Evolutionary conservation across 2,888 invertebrate species (phyloP), one percentile per base, ranked within the genome.

Genomic region (Drosophila paranaensis): DNA sequence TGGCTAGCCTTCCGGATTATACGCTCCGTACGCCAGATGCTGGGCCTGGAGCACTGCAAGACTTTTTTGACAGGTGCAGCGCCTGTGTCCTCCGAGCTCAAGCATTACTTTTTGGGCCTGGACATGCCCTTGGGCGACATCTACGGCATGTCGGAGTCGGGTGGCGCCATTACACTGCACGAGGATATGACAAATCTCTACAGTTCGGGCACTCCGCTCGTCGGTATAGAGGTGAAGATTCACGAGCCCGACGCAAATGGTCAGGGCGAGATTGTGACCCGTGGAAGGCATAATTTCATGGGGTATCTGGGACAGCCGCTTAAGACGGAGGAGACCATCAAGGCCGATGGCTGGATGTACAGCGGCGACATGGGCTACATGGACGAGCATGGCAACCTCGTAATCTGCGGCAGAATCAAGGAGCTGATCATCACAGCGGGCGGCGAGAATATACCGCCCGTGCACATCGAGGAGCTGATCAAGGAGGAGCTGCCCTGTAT

Each of bases 391-490:
- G 96, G 96, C 50, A 94, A 95, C 85, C 89, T 97, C 0, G 95
- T 94, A 74, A 95, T 97, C 66, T 97, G 96, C 20, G 97, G 97
- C 62, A 94, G 95, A 77, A 93, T 95, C 50, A 95, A 95, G 95
- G 98, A 98, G 91, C 88, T 98, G 35, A 93, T 98, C 30, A 98
- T 98, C 81, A 98, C 98, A 3, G 97, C 98, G n/a, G 98, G 98
- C 11, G 98, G 98, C 8, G 98, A 98, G 93, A 98, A 98, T 92
- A 95, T 97, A 88, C 95, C 98, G 2, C 98, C 98, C 0, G 95
- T 97, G 30, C 94, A 95, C 39, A 97, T 98, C 74, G 98, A 98
- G 93, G 95, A 97, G 81, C 92, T 94, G 37, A 94, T 98, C 8
- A 96, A 96, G 88, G 93, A 94, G 0, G 96, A 96, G 90, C 92